Percentiles rank a stretch among this genome's conserved stretches.
These are phyloP conservation scores for Cyaniris semiargus DNA, from an alignment of 2,888 invertebrate genomes.

Conservation along the genomic window DNA sequence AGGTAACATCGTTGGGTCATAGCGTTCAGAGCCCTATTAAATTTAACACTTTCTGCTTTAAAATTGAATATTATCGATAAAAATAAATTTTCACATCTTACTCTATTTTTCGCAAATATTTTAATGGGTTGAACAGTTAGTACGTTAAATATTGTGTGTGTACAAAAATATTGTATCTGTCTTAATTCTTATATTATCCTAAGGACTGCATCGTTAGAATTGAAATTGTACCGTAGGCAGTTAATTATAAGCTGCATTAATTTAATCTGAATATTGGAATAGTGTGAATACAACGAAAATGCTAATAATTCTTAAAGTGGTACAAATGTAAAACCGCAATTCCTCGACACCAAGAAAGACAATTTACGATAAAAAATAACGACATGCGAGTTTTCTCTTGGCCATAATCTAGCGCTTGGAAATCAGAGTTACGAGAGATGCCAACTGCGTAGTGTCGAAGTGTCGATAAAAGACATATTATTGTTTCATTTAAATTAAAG, in stretches of 20 bases:
- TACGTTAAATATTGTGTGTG: background rate
- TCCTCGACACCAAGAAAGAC: conserved; percentile 21
- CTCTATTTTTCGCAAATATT: too few relatives aligned
- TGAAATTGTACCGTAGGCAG: conserved; percentile 30
- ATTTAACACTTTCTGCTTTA: conserved; percentile 51
- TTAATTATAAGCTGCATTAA: conserved; percentile 40
- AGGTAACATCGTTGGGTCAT: conserved; percentile 62
- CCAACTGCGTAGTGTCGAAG: background rate
- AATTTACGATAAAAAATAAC: conserved; percentile 27
- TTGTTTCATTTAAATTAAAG: background rate
- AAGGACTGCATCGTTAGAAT: background rate
- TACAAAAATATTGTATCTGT: background rate
- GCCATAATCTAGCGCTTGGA: conserved; percentile 39
- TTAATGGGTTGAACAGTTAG: too few relatives aligned
- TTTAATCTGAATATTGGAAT: conserved; percentile 34
- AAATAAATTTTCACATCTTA: background rate
- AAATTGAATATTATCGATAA: background rate
- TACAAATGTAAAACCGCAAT: conserved; percentile 20
- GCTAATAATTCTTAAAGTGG: background rate
- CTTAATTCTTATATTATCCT: background rate
- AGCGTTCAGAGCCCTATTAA: conserved; percentile 58
- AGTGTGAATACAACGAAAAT: conserved; percentile 2
- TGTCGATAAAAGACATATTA: background rate
- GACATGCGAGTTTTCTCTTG: conserved; percentile 57
- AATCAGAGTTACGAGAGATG: conserved; percentile 21